Percentiles rank a stretch among this genome's conserved stretches.
phyloP scores from a whole-genome alignment of 2,797 vertebrate species.

The Agapornis canus region DNA sequence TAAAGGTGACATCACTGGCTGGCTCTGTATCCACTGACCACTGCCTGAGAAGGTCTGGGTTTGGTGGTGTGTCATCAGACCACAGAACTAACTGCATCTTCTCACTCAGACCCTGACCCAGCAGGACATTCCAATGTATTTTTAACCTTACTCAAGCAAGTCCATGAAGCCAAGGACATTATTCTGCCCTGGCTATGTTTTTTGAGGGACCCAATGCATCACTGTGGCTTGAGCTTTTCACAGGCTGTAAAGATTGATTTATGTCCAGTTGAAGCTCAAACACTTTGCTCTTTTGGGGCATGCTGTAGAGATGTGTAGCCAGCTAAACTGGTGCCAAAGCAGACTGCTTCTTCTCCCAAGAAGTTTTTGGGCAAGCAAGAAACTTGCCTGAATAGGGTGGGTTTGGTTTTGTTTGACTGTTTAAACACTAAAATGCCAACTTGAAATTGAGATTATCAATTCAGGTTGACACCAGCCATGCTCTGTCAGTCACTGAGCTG shows the following conservation, averaged over 20 bases:
- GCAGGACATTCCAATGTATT: not conserved
- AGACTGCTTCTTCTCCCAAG: not conserved
- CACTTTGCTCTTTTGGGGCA: not conserved
- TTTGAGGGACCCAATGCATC: not conserved
- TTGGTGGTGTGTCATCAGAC: not conserved
- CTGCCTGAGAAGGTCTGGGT: not conserved
- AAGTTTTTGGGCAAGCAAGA: not conserved
- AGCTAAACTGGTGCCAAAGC: not conserved
- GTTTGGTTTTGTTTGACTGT: not conserved
- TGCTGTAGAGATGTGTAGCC: not conserved
- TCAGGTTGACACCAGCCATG: accelerated
- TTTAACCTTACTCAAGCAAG: not conserved
- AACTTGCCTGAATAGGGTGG: no score
- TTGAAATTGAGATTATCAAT: not conserved
- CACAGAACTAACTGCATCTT: not conserved
- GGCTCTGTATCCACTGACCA: not conserved
- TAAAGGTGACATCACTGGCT: not conserved
- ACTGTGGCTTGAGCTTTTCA: not conserved
- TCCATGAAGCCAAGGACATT: not conserved
- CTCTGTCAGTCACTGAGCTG: not conserved
- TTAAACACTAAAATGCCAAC: not conserved
- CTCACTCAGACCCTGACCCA: not conserved
- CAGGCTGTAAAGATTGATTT: not conserved
- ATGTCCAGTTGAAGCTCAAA: not conserved
- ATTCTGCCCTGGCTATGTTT: not conserved